phyloP scores from a whole-genome alignment of 2,113 vertebrate genomes.

The Pelmatolapia mariae region DNA sequence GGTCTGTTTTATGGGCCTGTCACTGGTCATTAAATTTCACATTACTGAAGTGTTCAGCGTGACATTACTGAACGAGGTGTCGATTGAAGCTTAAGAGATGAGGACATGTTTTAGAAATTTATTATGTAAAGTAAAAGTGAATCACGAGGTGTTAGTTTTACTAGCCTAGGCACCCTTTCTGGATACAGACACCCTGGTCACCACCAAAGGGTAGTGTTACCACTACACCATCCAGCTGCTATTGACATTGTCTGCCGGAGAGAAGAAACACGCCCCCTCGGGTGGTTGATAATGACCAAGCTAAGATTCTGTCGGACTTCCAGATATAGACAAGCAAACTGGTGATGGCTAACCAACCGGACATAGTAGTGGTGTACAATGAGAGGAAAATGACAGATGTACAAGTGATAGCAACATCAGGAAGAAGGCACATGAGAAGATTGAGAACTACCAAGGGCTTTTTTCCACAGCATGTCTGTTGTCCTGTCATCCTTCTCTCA shows the following conservation, averaged over 20 bases:
- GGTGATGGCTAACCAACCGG: background rate
- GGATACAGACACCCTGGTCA: background rate
- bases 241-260: background rate
- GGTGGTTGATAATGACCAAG: background rate
- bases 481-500: background rate
- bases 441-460: background rate
- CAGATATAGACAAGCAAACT: background rate
- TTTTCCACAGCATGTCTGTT: background rate
- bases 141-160: constrained; percentile 36
- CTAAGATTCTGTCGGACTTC: background rate
- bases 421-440: background rate
- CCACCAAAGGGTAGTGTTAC: background rate
- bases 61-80: constrained; percentile 26
- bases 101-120: constrained; percentile 34
- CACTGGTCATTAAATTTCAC: constrained; percentile 56
- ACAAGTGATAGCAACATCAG: background rate
- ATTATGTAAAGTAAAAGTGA: constrained; percentile 34
- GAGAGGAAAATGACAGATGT: background rate
- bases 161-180: background rate
- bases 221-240: background rate
- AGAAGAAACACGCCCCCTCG: background rate
- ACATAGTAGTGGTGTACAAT: background rate
- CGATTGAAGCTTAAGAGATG: background rate
- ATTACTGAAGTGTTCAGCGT: constrained; percentile 47
- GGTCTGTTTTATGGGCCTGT: constrained; percentile 45